Percentiles rank a stretch among this genome's conserved stretches.
Conservation (phyloP, 2,113 vertebrate genomes). For the Pogona vitticeps region DNA sequence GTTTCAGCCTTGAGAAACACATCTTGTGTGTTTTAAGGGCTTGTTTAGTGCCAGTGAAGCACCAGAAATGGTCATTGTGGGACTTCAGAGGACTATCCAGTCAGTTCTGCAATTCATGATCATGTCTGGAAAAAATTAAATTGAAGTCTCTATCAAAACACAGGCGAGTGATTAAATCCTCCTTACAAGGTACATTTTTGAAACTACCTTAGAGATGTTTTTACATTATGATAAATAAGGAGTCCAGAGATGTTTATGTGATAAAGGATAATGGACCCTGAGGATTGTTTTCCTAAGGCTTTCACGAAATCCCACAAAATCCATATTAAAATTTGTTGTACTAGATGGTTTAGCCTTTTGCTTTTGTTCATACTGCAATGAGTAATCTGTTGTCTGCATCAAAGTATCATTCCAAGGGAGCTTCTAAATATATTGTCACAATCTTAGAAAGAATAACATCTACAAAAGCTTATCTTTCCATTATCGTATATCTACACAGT, state of each 20-base stretch:
- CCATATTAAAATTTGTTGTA: constrained; percentile 51
- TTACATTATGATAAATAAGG: constrained; percentile 66
- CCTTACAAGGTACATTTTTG: neutral
- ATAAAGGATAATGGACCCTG: constrained; percentile 69
- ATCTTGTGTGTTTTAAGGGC: neutral
- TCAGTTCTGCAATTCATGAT: neutral
- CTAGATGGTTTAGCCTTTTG: constrained; percentile 45
- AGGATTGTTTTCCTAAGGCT: constrained; percentile 65
- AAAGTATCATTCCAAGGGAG: constrained; percentile 40
- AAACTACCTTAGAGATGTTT: constrained; percentile 37
- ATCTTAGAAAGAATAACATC: constrained; percentile 57
- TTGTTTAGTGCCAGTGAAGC: neutral
- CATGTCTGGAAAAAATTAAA: neutral
- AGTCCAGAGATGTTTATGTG: constrained; percentile 53
- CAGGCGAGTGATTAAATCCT: neutral
- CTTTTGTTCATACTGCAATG: constrained; percentile 23
- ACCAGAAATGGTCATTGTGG: neutral
- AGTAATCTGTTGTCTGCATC: constrained; percentile 68
- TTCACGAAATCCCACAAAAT: constrained; percentile 71
- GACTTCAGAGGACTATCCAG: neutral
- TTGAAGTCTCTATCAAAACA: neutral
- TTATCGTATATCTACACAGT: neutral
- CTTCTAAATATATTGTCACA: constrained; percentile 57
- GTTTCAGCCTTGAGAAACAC: neutral
- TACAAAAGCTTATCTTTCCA: constrained; percentile 58